Percentiles rank a stretch among this genome's conserved stretches.
phyloP scores from a whole-genome alignment of 2,888 invertebrate genomes.

The Chrysopilus asiliformis region DNA sequence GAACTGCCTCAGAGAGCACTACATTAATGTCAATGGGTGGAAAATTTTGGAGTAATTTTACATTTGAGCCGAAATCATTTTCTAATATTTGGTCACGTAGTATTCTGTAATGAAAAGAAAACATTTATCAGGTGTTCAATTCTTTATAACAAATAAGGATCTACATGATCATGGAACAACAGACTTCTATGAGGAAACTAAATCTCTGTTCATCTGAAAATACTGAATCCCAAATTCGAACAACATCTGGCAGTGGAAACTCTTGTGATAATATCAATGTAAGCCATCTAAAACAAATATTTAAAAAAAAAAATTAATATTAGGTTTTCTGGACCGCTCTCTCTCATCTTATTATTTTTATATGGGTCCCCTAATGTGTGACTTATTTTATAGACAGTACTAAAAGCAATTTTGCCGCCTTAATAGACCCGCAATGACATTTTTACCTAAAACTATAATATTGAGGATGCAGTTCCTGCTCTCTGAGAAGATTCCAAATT shows the following conservation, averaged over 20 bases:
- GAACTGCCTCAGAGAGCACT: slow-evolving; percentile 63
- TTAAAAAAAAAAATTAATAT: background rate
- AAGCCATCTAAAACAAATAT: slow-evolving; percentile 60
- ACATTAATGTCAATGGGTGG: slow-evolving; percentile 78
- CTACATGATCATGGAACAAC: slow-evolving; percentile 96
- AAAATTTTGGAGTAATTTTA: slow-evolving; percentile 87
- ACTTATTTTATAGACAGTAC: no score
- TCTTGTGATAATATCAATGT: slow-evolving; percentile 92
- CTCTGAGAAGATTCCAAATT: slow-evolving; percentile 62
- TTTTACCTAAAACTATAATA: slow-evolving; percentile 89
- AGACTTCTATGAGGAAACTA: slow-evolving; percentile 80
- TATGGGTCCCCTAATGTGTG: no score
- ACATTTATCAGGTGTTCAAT: background rate
- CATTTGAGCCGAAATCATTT: slow-evolving; percentile 87
- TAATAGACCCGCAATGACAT: no score
- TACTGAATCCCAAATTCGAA: slow-evolving; percentile 93
- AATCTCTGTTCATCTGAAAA: slow-evolving; percentile 85
- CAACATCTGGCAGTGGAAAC: slow-evolving; percentile 92
- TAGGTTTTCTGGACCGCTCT: background rate
- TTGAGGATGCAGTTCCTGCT: slow-evolving; percentile 83
- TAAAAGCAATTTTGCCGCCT: background rate
- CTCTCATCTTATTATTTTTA: no score
- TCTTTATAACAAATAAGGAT: background rate
- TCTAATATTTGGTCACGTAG: slow-evolving; percentile 67
- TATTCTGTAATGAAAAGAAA: slow-evolving; percentile 43